These are phyloP conservation scores for Tricholaema leucomelas DNA, from an alignment of 2,113 vertebrate species.

Conservation along the genomic window DNA sequence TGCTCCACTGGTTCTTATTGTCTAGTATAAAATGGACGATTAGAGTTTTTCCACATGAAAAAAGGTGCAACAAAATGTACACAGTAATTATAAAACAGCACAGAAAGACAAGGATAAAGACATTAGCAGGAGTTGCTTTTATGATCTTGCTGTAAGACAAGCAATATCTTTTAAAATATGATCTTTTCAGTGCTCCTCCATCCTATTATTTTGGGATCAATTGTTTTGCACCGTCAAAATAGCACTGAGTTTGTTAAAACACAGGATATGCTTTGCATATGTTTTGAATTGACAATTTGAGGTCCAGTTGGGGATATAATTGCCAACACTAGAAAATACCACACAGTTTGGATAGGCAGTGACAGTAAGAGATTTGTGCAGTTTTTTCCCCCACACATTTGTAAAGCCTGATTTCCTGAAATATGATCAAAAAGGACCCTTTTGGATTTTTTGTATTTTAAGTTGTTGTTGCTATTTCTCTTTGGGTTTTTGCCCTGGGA, in stretches of 20 bases:
- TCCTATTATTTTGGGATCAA: not conserved
- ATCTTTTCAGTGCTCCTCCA: not conserved
- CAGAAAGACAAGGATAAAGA: not conserved
- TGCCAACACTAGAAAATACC: not conserved
- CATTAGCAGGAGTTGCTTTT: not conserved
- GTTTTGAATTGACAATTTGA: not conserved
- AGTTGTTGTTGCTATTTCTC: not conserved
- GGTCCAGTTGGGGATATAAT: not conserved
- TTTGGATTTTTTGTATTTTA: not conserved
- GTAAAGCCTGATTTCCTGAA: not conserved
- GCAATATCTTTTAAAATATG: not conserved
- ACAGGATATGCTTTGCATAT: not conserved
- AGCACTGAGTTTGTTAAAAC: not conserved
- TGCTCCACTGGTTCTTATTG: not conserved
- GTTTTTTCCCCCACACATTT: fast-evolving
- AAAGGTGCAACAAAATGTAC: not conserved
- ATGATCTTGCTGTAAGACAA: not conserved
- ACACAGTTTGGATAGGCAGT: not conserved
- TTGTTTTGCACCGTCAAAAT: not conserved
- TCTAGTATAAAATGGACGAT: not conserved
- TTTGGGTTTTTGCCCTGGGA: not conserved
- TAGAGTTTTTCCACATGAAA: not conserved
- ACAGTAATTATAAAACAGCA: not conserved
- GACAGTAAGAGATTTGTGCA: not conserved
- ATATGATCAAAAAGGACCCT: not conserved